A percentile compares a stretch with the other conserved stretches of the same genome.
These are phyloP conservation scores for Gnathonemus longibarbis DNA, from an alignment of 2,113 vertebrate species.

Conservation along the genomic window DNA sequence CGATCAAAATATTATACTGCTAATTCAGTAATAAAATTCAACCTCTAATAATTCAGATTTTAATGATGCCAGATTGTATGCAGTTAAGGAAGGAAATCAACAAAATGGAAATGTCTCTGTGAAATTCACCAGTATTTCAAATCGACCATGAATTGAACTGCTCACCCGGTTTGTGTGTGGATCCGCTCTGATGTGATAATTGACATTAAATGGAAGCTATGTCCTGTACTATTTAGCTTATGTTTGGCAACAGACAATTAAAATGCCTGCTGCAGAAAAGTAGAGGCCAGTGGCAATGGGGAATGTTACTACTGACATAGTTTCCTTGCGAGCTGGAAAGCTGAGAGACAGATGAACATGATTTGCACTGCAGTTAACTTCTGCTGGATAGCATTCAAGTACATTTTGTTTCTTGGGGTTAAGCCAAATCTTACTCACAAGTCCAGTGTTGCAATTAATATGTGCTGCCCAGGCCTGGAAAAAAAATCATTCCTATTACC, in stretches of 20 bases:
- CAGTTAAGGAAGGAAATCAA: background rate
- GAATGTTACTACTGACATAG: constrained; percentile 29
- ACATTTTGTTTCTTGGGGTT: constrained; percentile 65
- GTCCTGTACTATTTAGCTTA: background rate
- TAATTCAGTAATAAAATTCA: background rate
- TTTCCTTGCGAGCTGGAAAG: constrained; percentile 39
- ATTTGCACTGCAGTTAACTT: constrained; percentile 49
- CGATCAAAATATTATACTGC: background rate
- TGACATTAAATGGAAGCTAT: background rate
- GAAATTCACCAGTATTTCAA: background rate
- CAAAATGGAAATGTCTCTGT: background rate
- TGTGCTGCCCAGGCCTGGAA: constrained; percentile 36
- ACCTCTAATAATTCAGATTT: background rate
- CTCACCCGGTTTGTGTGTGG: background rate
- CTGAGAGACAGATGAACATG: constrained; percentile 47
- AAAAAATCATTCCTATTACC: constrained; percentile 33
- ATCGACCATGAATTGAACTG: background rate
- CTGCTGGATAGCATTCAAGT: constrained; percentile 58
- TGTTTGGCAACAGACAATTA: background rate
- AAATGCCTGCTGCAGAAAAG: constrained; percentile 5
- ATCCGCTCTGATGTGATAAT: background rate
- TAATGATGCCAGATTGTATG: background rate
- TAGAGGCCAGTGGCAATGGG: constrained; percentile 17
- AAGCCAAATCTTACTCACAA: constrained; percentile 51
- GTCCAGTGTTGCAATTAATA: constrained; percentile 58